These are phyloP conservation scores for Drosophila insularis DNA, from an alignment of 1,140 invertebrate species.

Conservation along the genomic window DNA sequence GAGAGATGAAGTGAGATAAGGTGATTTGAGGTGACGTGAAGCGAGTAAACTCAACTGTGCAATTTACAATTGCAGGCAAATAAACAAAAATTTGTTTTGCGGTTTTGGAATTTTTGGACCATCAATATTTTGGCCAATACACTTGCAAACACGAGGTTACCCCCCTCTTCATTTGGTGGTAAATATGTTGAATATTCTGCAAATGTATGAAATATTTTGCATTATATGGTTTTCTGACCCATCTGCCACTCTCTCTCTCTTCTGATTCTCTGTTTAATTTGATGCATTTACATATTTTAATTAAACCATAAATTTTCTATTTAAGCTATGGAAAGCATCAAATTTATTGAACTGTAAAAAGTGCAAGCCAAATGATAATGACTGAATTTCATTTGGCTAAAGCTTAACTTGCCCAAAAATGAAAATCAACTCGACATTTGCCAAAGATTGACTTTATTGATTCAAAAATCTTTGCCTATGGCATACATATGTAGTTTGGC, in stretches of 20 bases:
- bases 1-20: background rate
- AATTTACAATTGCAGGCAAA: conserved; percentile 36
- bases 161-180: conserved; percentile 17
- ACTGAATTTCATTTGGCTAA: conserved; percentile 17
- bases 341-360: conserved; percentile 13
- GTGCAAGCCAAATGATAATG: conserved; percentile 22
- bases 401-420: conserved; percentile 20
- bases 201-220: conserved; percentile 76
- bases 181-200: conserved; percentile 62
- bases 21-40: too few relatives aligned
- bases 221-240: conserved; percentile 36
- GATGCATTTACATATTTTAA: conserved; percentile 76
- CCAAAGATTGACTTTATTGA: conserved; percentile 10
- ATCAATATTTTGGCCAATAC: conserved; percentile 38
- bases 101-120: conserved; percentile 37
- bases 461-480: conserved; percentile 19
- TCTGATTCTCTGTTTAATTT: conserved; percentile 47
- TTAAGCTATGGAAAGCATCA: conserved; percentile 31
- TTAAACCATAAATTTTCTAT: conserved; percentile 73
- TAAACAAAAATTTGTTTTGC: conserved; percentile 72
- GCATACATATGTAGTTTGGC: conserved; percentile 32
- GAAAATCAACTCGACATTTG: background rate
- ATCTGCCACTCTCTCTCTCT: conserved; percentile 11
- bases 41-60: background rate
- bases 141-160: background rate